These are phyloP conservation scores for Nasua narica DNA, from an alignment of 2,797 vertebrate genomes.

Conservation along the genomic window DNA sequence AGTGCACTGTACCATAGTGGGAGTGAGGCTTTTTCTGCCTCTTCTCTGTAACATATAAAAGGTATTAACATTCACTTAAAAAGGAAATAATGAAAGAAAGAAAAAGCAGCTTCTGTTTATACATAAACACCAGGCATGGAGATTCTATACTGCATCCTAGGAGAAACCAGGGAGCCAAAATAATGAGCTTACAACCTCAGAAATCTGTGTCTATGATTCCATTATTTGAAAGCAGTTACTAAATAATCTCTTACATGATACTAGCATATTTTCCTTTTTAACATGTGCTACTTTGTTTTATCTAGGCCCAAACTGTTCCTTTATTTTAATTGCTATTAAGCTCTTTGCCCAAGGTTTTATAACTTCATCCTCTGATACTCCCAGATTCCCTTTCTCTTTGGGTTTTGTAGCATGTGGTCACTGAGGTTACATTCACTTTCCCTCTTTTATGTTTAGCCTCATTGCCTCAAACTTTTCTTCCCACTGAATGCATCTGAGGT, in stretches of 20 bases:
- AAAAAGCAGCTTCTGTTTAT: constrained; percentile 71
- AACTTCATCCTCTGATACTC: not conserved
- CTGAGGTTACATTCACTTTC: constrained; percentile 56
- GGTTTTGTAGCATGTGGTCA: constrained; percentile 42
- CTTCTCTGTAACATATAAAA: constrained; percentile 64
- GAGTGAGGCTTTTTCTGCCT: constrained; percentile 46
- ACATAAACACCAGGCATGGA: constrained; percentile 70
- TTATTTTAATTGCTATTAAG: constrained; percentile 45
- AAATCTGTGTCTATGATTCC: constrained; percentile 41
- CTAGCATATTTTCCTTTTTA: constrained; percentile 26
- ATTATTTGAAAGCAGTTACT: constrained; percentile 58
- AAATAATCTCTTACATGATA: constrained; percentile 15
- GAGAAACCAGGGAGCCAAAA: constrained; percentile 73
- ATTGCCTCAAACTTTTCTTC: constrained; percentile 60
- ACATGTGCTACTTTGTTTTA: constrained; percentile 32
- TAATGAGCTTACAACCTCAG: constrained; percentile 65
- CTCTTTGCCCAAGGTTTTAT: constrained; percentile 30
- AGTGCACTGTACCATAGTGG: constrained; percentile 7
- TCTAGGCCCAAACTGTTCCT: constrained; percentile 16
- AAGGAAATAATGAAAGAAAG: constrained; percentile 56
- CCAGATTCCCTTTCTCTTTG: constrained; percentile 34
- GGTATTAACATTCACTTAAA: constrained; percentile 55
- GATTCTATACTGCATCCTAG: constrained; percentile 66
- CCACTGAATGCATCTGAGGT: constrained; percentile 54
- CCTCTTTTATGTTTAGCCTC: constrained; percentile 47